These are phyloP conservation scores for Chloromyia formosa DNA, from an alignment of 2,888 invertebrate genomes.

Conservation along the genomic window DNA sequence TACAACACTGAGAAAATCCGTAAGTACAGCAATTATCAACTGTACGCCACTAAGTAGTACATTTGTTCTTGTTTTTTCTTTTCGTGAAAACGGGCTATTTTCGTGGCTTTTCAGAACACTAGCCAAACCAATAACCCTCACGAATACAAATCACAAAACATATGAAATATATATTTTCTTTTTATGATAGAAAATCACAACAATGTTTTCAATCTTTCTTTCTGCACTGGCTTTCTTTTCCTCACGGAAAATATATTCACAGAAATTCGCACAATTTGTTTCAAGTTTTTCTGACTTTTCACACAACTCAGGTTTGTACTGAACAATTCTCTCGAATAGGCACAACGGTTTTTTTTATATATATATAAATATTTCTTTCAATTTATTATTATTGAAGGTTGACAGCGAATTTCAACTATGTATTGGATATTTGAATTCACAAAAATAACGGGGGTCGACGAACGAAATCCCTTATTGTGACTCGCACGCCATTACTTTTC, in stretches of 20 bases:
- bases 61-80: slow-evolving; percentile 57
- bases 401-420: no score
- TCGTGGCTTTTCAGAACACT: slow-evolving; percentile 20
- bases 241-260: no score
- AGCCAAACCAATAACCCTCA: slow-evolving; percentile 40
- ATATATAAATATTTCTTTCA: no score
- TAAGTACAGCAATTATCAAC: slow-evolving; percentile 55
- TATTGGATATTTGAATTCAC: no score
- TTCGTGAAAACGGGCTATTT: slow-evolving; percentile 47
- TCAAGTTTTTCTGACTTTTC: neutral
- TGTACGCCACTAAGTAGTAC: slow-evolving; percentile 60
- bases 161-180: neutral
- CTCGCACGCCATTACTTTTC: slow-evolving; percentile 15
- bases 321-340: no score
- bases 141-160: neutral
- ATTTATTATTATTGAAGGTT: no score
- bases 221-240: no score
- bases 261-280: neutral
- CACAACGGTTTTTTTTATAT: no score
- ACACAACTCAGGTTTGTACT: neutral
- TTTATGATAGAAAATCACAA: neutral
- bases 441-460: no score
- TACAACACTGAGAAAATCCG: slow-evolving; percentile 44
- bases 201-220: neutral
- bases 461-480: slow-evolving; percentile 9